Percentiles rank a stretch among this genome's conserved stretches.
These are phyloP conservation scores for Pseudochromis fuscus DNA, from an alignment of 2,797 vertebrate genomes.

Conservation along the genomic window DNA sequence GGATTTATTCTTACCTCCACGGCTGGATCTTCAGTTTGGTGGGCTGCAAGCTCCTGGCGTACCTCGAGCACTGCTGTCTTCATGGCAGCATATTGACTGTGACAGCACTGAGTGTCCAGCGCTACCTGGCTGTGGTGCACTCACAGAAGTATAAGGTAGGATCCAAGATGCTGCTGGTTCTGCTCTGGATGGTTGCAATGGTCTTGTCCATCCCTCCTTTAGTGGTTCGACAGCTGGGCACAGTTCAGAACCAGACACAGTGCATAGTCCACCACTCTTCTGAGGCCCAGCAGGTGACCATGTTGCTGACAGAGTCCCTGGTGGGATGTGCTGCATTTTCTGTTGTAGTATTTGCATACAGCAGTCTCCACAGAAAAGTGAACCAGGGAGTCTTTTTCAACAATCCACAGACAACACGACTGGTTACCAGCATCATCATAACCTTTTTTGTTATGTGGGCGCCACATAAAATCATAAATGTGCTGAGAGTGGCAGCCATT, in stretches of 20 bases:
- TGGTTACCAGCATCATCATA: slow-evolving; percentile 37
- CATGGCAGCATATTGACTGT: slow-evolving; percentile 43
- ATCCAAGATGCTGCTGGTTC: slow-evolving; percentile 19
- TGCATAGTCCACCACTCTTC: background rate
- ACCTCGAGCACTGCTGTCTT: slow-evolving; percentile 46
- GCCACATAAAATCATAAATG: slow-evolving; percentile 27
- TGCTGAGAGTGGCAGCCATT: slow-evolving; percentile 21
- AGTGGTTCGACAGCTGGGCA: background rate
- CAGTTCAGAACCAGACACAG: rapidly evolving
- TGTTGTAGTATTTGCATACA: slow-evolving; percentile 27
- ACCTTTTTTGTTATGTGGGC: slow-evolving; percentile 31
- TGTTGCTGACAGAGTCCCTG: slow-evolving; percentile 16
- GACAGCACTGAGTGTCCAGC: slow-evolving; percentile 69
- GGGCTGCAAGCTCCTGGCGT: slow-evolving; percentile 62
- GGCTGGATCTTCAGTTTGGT: slow-evolving; percentile 53
- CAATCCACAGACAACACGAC: slow-evolving; percentile 29
- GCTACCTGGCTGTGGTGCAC: slow-evolving; percentile 66
- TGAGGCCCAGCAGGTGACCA: background rate
- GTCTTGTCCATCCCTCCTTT: slow-evolving; percentile 32
- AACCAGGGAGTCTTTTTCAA: slow-evolving; percentile 46
- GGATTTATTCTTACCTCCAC: slow-evolving; percentile 60
- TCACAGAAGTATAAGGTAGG: background rate
- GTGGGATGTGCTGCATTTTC: background rate
- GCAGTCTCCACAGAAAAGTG: slow-evolving; percentile 9
- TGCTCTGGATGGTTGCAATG: slow-evolving; percentile 36